Base-by-base conservation (phyloP, 2,113 vertebrate species). In the Labeo catla region DNA sequence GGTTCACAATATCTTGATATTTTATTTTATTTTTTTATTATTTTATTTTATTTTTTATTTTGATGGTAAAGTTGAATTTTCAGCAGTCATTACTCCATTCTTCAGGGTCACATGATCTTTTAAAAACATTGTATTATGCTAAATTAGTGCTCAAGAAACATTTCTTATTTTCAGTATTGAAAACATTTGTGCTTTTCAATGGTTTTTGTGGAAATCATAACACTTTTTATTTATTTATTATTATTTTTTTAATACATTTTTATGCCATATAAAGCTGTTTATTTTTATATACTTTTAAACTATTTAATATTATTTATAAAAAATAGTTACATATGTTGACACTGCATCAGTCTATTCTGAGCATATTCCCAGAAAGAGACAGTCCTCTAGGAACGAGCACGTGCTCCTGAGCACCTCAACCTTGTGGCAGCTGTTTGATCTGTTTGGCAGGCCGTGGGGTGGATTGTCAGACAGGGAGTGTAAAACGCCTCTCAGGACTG, bases 371-470 rank as follows among this genome's bases (percentile, higher is more conserved):
- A 57, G 65, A 52, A 59, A 73, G 65, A 81, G 34, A 21, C 28
- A 13, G 34, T 61, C 16, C 57, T 19, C 45, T 52, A 54, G 79
- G 68, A 81, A n/a, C n/a, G 16, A 19, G 8, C 61, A 59, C 57
- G 50, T 45, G 49, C 49, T 72, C 52, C 13, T 34, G 63, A 63
- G 77, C 66, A 36, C 47, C n/a, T 87, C 83, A 70, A 47, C n/a
- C 80, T 52, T 49, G 80, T 50, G 28, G 57, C n/a, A 73, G 34
- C 80, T 28, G 57, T 86, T 50, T 76, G 79, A 87, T 76, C 80
- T 68, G 59, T 45, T 5, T n/a, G 81, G 43, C 72, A 49, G 49
- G 54, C 80, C 16, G 6, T 23, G n/a, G 59, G 76, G 72, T 74
- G 73, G 19, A 34, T 43, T 82, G 57, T 76, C 68, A 43, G 39